Evolutionary conservation across 2,888 invertebrate genomes (phyloP), one percentile per base, ranked within the genome.

Genomic region (Gymnoscelis rufifasciata): DNA sequence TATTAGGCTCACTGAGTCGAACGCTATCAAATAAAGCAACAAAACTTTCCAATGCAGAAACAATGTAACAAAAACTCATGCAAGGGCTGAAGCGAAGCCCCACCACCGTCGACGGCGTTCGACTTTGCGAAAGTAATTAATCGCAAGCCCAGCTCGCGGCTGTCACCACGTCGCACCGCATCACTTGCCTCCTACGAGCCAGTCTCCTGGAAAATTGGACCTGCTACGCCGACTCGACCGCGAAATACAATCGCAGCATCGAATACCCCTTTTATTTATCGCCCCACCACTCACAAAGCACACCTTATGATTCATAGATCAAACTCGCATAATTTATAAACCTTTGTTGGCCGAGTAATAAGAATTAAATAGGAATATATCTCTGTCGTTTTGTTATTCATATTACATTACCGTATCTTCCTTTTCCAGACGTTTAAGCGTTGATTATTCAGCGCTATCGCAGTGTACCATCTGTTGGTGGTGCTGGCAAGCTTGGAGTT

Each of bases 351-450:
- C 70, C 59, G 60, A 72, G 74, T 78, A 79, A 79, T 82, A 80
- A 81, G 86, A 87, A 83, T 83, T 82, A 86, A 83, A 83, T 83
- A 76, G 76, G 70, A 77, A 84, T 84, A 82, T 78, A 79, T 83
- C 83, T 83, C 75, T 77, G 81, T 83, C 83, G 82, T 83, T 86
- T 87, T 84, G 82, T 83, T 88, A 88, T 88, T 87, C 87, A 87
- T 87, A 86, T 84, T 78, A 80, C 82, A 82, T 87, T 87, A 83
- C 82, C 78, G 83, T 86, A 87, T 88, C 86, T 86, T 87, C 83
- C 86, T 82, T 84, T 86, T 84, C 83, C 81, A 84, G 86, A 83
- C 84, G 83, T 86, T 87, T 83, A 86, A 86, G 83, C 83, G 87
- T 87, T 88, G 88, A 87, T 88, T 88, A 88, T 88, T 86, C 86